These are phyloP conservation scores for Tenualosa thibaudeaui DNA, from an alignment of 2,797 vertebrate species.

Conservation along the genomic window DNA sequence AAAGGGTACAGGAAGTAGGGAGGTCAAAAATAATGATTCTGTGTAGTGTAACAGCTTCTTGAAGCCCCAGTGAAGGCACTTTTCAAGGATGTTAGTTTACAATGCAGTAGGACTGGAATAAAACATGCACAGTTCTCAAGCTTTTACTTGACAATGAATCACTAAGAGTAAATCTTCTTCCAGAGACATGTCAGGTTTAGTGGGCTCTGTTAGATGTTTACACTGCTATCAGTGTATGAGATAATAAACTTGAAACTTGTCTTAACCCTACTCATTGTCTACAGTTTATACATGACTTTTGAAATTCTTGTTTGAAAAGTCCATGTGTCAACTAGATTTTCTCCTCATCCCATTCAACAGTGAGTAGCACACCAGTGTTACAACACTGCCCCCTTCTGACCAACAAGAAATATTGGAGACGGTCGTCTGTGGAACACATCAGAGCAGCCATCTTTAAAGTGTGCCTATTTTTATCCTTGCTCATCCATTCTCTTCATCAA, in stretches of 20 bases:
- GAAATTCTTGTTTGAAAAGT: neutral
- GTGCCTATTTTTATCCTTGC: neutral
- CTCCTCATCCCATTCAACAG: too few relatives aligned
- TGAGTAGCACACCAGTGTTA: slow-evolving; percentile 9
- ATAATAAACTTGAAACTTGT: too few relatives aligned
- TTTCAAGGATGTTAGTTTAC: neutral
- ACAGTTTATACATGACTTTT: too few relatives aligned
- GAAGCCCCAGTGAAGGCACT: neutral
- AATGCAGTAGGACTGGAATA: neutral
- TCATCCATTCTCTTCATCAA: neutral
- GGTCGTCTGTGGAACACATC: neutral
- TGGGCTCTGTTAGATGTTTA: too few relatives aligned
- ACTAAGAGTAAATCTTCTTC: too few relatives aligned
- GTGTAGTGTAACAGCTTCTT: neutral
- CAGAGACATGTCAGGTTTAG: neutral
- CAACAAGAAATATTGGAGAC: neutral
- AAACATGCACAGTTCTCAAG: too few relatives aligned
- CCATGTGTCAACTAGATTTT: neutral
- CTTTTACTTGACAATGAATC: too few relatives aligned
- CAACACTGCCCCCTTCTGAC: slow-evolving; percentile 58
- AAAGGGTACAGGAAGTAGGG: neutral
- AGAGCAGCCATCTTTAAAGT: neutral
- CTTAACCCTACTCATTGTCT: too few relatives aligned
- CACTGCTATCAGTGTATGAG: too few relatives aligned
- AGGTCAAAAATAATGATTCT: too few relatives aligned